Evolutionary conservation across 2,888 invertebrate species (phyloP).

Genomic region (Chouioia cunea): DNA sequence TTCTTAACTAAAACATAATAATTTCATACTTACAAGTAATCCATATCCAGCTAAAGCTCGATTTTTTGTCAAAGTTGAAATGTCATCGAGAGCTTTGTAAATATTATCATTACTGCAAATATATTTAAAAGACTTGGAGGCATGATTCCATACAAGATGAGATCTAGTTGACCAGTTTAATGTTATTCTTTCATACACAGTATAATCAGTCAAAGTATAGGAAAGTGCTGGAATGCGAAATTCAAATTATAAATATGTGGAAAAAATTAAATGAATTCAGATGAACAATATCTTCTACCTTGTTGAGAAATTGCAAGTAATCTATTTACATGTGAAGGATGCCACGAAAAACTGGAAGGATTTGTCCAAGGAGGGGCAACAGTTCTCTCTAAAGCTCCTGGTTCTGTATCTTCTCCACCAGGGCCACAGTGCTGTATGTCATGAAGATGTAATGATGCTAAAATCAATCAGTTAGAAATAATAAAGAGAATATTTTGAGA

Average conservation of each 20-base stretch:
- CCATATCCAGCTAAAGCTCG: constrained; percentile 84
- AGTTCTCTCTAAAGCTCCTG: constrained; percentile 80
- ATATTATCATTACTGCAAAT: constrained; percentile 70
- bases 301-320: constrained; percentile 75
- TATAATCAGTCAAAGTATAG: constrained; percentile 76
- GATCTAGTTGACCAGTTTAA: constrained; percentile 84
- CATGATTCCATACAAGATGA: constrained; percentile 82
- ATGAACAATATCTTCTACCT: constrained; percentile 51
- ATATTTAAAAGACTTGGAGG: constrained; percentile 75
- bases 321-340: constrained; percentile 84
- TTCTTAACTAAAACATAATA: background rate
- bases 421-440: constrained; percentile 81
- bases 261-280: too few species aligned
- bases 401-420: constrained; percentile 82
- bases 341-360: constrained; percentile 86
- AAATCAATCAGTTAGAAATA: background rate
- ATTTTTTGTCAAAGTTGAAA: constrained; percentile 79
- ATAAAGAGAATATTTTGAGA: constrained; percentile 6
- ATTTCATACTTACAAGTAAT: constrained; percentile 74
- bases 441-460: constrained; percentile 79
- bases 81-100: constrained; percentile 75
- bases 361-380: constrained; percentile 68
- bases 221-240: too few species aligned
- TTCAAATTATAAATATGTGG: too few species aligned
- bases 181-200: constrained; percentile 85